A percentile compares a stretch with the other conserved stretches of the same genome.
These are phyloP conservation scores for Taurulus bubalis DNA, from an alignment of 2,113 vertebrate genomes.

Conservation along the genomic window DNA sequence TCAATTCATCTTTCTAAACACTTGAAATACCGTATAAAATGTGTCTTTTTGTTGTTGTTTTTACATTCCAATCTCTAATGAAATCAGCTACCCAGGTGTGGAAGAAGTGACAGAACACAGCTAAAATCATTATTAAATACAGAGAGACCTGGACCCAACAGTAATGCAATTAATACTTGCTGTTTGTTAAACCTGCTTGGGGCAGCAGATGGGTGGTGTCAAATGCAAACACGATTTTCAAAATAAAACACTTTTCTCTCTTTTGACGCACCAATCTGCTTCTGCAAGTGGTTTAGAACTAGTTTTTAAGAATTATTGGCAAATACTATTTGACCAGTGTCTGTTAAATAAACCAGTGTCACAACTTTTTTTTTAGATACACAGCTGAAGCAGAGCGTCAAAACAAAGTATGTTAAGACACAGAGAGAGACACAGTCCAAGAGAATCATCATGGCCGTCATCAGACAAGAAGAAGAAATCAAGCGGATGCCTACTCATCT, in stretches of 20 bases:
- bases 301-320: constrained; percentile 28
- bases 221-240: not conserved
- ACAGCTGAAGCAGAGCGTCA: constrained; percentile 64
- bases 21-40: constrained; percentile 43
- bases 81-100: constrained; percentile 32
- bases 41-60: constrained; percentile 15
- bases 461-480: constrained; percentile 22
- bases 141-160: constrained; percentile 54
- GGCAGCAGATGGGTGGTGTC: constrained; percentile 19
- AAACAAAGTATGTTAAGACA: constrained; percentile 70
- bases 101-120: constrained; percentile 40
- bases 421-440: constrained; percentile 33
- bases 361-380: constrained; percentile 61
- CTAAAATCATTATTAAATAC: constrained; percentile 66
- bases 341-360: constrained; percentile 80
- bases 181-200: constrained; percentile 22
- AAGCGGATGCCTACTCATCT: constrained; percentile 24
- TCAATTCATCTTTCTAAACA: constrained; percentile 59
- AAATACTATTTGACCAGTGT: constrained; percentile 50
- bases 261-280: constrained; percentile 5
- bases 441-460: constrained; percentile 8
- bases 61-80: constrained; percentile 19
- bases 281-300: not conserved
- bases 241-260: not conserved
- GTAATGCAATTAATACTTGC: constrained; percentile 46